Evolutionary conservation across 2,113 vertebrate genomes (phyloP).

Genomic region (Columba janthina): DNA sequence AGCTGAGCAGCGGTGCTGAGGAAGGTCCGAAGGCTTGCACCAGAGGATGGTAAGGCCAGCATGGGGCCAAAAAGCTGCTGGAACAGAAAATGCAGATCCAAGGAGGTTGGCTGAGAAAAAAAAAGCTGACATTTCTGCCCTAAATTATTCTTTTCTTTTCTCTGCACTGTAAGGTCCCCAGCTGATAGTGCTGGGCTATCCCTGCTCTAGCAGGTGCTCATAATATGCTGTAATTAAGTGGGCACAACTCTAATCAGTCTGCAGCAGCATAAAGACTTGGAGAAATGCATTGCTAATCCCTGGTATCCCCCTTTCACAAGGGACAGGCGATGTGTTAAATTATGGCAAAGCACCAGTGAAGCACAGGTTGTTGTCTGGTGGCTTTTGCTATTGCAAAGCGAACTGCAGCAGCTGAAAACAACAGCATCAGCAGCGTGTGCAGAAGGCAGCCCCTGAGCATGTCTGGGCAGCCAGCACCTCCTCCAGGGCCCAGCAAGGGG

Average conservation of each 20-base stretch:
- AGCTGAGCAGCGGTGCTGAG: background rate
- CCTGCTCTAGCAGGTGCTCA: background rate
- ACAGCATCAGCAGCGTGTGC: background rate
- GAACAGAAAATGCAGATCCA: background rate
- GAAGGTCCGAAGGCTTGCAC: background rate
- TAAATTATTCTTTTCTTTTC: background rate
- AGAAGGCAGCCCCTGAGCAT: background rate
- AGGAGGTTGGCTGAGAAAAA: background rate
- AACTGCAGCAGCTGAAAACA: background rate
- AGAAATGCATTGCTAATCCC: background rate
- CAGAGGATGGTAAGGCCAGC: background rate
- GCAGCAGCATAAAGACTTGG: background rate
- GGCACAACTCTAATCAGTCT: conserved; percentile 13
- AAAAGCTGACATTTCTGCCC: background rate
- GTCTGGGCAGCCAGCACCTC: background rate
- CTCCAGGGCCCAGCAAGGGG: background rate
- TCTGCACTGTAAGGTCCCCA: background rate
- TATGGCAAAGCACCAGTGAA: background rate
- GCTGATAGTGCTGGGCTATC: background rate
- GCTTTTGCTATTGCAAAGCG: background rate
- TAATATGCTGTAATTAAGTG: conserved; percentile 2
- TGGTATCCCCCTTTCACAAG: background rate
- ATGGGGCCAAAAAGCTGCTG: background rate
- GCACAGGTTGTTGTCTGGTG: background rate
- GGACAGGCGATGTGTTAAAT: background rate